Evolutionary conservation across 2,797 vertebrate genomes (phyloP).

Genomic region (Sternotherus odoratus): DNA sequence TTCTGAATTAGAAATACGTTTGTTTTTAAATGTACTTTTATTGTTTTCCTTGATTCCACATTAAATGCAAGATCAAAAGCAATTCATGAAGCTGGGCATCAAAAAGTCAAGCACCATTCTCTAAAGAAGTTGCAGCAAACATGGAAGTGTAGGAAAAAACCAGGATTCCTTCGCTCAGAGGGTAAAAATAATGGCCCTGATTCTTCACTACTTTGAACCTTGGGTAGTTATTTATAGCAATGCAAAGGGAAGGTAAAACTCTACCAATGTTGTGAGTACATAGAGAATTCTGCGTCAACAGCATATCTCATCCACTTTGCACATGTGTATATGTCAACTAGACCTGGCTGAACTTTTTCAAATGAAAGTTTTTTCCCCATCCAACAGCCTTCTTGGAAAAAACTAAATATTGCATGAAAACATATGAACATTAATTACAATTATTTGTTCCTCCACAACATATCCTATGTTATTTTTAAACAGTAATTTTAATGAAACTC

Average conservation of each 20-base stretch:
- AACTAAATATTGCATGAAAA: not conserved
- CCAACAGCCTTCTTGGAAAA: not conserved
- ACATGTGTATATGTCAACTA: not conserved
- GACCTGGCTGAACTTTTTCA: not conserved
- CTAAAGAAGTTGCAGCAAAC: slow-evolving; percentile 48
- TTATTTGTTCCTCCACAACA: not conserved
- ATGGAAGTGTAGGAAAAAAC: not conserved
- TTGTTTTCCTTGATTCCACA: no score
- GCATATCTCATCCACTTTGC: not conserved
- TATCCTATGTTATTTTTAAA: not conserved
- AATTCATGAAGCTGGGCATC: not conserved
- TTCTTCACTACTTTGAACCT: not conserved
- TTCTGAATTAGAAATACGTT: slow-evolving; percentile 63
- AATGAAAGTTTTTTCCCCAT: not conserved
- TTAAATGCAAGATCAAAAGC: slow-evolving; percentile 70
- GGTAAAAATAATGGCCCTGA: slow-evolving; percentile 7
- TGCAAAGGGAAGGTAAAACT: not conserved
- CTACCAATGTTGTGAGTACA: not conserved
- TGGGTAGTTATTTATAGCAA: slow-evolving; percentile 9
- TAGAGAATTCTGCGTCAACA: not conserved
- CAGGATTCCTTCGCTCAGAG: not conserved
- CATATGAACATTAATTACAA: not conserved
- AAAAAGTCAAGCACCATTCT: slow-evolving; percentile 47
- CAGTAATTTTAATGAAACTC: not conserved
- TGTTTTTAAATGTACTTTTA: slow-evolving; percentile 75